A percentile compares a stretch with the other conserved stretches of the same genome.
Conservation (phyloP, 2,888 invertebrate genomes). For the Agrochola lychnidis region DNA sequence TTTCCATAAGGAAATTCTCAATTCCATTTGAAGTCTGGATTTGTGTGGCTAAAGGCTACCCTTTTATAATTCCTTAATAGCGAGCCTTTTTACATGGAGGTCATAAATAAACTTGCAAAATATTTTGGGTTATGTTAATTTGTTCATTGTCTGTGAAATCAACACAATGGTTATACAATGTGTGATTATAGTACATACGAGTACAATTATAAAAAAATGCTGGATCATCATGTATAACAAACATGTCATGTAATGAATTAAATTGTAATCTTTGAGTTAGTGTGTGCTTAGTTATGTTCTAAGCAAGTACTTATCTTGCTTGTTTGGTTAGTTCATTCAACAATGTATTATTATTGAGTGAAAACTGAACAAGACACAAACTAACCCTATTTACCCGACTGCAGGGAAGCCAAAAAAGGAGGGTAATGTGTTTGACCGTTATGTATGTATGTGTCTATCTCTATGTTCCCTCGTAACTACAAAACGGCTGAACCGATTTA, state of each 20-base stretch:
- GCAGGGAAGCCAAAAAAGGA: too few species aligned
- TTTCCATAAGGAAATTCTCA: too few species aligned
- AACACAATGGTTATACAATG: neutral
- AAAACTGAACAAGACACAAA: neutral
- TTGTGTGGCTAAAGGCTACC: too few species aligned
- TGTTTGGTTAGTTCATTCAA: neutral
- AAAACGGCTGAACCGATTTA: too few species aligned
- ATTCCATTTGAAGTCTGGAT: too few species aligned
- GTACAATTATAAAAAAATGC: neutral
- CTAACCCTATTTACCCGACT: neutral
- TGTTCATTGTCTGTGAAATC: neutral
- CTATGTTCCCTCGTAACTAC: too few species aligned
- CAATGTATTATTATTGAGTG: neutral
- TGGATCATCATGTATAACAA: neutral
- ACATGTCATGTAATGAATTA: neutral
- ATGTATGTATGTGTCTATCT: too few species aligned
- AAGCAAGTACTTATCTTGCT: neutral
- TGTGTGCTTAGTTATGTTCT: neutral
- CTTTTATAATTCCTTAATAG: too few species aligned
- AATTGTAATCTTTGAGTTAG: neutral
- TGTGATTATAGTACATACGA: neutral
- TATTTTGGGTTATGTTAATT: neutral
- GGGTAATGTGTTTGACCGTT: too few species aligned
- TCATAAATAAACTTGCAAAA: too few species aligned
- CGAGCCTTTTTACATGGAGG: too few species aligned